Evolutionary conservation across 2,113 vertebrate genomes (phyloP), one percentile per base, ranked within the genome.

Genomic region (Sturnira hondurensis): DNA sequence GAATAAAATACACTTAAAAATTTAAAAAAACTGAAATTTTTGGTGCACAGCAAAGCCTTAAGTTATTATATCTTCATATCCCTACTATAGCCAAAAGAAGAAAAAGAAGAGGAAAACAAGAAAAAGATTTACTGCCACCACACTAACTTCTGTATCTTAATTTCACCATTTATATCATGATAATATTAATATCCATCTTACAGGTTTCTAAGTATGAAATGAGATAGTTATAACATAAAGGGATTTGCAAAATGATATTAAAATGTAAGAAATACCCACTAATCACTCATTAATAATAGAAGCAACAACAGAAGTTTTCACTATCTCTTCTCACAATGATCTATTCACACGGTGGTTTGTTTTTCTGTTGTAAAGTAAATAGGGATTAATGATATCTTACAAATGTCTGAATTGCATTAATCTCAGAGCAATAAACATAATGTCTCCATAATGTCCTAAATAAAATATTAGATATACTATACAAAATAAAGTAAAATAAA

Each of bases 401-500:
- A 63, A 52, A 52, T 78, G 47, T 36, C 31, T 78, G 74, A 78
- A 36, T 14, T 52, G 74, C 47, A 78, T 52, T 52, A n/a, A 43
- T 83, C 38, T 45, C 61, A 82, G 20, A 28, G 10, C 38, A 83
- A 83, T 83, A 83, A 45, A 45, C 16, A 63, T 31, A 82, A 13
- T 43, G 43, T 22, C 28, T 61, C 80, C 38, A 45, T 33, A 61
- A 63, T 83, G 11, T 41, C 28, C 38, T 22, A 43, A 63, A 45
- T 45, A 82, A 63, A 58, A 81, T 41, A 6, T 45, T 20, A 61
- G 38, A 31, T 41, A 63, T 43, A 82, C 17, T 83, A 33, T 43
- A 82, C 38, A 82, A 91, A 86, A 86, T 84, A 82, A 91, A 86
- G 81, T 84, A 68, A 91, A 81, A 76, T 80, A 78, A 85, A 89